A percentile compares a stretch with the other conserved stretches of the same genome.
Evolutionary conservation across 2,113 vertebrate genomes (phyloP).

Genomic region (Sturnira hondurensis): DNA sequence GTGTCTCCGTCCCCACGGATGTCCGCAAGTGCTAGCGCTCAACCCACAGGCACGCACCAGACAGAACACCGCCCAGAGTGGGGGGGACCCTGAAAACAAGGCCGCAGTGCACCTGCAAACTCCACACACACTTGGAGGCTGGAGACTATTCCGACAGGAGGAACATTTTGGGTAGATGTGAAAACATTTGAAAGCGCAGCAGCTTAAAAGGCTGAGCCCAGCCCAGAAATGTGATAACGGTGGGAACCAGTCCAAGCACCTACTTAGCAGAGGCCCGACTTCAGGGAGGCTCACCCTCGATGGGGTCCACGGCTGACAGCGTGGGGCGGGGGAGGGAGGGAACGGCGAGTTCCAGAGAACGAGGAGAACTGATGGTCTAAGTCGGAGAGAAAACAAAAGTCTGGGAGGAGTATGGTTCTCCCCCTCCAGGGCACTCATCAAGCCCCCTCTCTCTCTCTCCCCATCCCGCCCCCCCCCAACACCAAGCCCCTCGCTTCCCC

Average conservation of each 20-base stretch:
- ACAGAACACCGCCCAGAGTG: not conserved
- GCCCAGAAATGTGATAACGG: not conserved
- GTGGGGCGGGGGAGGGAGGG: not conserved
- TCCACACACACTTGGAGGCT: not conserved
- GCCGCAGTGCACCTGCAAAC: not conserved
- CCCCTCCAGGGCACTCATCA: not conserved
- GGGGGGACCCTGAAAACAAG: not conserved
- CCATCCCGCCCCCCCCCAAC: not conserved
- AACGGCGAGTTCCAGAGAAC: not conserved
- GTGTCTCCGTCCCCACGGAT: not conserved
- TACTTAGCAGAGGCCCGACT: not conserved
- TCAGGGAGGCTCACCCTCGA: not conserved
- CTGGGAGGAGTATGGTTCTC: not conserved
- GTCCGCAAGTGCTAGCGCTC: not conserved
- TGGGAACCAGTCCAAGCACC: not conserved
- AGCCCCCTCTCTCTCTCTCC: not conserved
- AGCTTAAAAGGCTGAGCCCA: not conserved
- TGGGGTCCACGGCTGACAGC: too few species aligned
- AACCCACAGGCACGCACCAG: too few species aligned
- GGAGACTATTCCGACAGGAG: not conserved
- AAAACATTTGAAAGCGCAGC: not conserved
- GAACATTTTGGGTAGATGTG: not conserved
- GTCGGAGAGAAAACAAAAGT: not conserved
- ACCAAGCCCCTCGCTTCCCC: not conserved
- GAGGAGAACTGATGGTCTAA: not conserved